Percentiles rank a stretch among this genome's conserved stretches.
Conservation (phyloP, 1,140 invertebrate species). For the Leptopilina clavipes region DNA sequence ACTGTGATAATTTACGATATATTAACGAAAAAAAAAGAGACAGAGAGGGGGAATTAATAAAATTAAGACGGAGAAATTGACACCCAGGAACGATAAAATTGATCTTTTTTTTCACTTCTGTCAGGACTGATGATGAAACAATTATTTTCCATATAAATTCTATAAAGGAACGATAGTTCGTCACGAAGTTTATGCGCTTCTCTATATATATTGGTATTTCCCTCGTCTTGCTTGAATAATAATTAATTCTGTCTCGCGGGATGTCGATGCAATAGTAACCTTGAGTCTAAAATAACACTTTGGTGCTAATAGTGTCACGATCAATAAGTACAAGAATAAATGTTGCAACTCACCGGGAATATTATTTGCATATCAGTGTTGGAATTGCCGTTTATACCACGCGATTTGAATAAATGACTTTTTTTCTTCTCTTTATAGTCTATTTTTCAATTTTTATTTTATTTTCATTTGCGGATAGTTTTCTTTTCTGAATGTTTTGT, state of each 20-base stretch:
- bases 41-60: too few relatives aligned
- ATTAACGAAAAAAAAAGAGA: neutral
- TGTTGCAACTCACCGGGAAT: neutral
- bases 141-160: slow-evolving; percentile 17
- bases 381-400: too few relatives aligned
- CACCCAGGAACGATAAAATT: neutral
- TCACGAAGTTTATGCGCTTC: slow-evolving; percentile 5
- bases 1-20: neutral
- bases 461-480: too few relatives aligned
- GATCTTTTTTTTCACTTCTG: neutral
- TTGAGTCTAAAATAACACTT: neutral
- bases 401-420: too few relatives aligned
- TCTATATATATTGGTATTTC: neutral
- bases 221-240: slow-evolving; percentile 23
- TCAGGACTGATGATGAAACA: neutral
- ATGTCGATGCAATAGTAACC: neutral
- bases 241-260: neutral
- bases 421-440: too few relatives aligned
- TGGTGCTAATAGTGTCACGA: neutral
- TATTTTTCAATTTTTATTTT: too few relatives aligned
- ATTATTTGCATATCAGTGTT: neutral
- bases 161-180: neutral
- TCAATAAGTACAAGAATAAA: neutral
- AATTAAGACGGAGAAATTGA: too few relatives aligned
- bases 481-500: too few relatives aligned